phyloP scores from a whole-genome alignment of 1,140 invertebrate species.

The Ostrea edulis region DNA sequence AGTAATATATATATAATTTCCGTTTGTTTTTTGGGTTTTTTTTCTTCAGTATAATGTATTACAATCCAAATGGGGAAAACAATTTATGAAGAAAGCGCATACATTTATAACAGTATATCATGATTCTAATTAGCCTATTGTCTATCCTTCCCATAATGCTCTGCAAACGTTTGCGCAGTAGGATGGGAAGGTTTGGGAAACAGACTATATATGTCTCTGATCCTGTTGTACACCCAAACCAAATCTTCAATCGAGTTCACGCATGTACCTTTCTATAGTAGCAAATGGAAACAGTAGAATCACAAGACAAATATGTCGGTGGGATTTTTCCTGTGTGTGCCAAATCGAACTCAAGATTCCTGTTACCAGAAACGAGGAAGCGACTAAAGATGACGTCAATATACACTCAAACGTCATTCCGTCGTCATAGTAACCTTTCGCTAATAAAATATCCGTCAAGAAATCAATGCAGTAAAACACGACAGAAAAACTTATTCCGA shows the following conservation, averaged over 20 bases:
- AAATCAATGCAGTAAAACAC: constrained; percentile 58
- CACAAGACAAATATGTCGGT: constrained; percentile 54
- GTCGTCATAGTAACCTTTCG: constrained; percentile 61
- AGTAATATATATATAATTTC: too few relatives aligned
- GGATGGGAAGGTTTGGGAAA: too few relatives aligned
- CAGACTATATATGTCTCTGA: too few relatives aligned
- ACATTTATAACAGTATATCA: too few relatives aligned
- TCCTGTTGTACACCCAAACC: too few relatives aligned
- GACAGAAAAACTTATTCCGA: not conserved
- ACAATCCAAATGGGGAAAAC: too few relatives aligned
- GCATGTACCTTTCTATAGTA: constrained; percentile 50
- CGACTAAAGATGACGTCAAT: constrained; percentile 61
- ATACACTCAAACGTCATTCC: constrained; percentile 51
- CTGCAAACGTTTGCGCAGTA: too few relatives aligned
- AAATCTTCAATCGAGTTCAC: constrained; percentile 60
- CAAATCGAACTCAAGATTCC: constrained; percentile 64
- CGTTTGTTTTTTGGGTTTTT: too few relatives aligned
- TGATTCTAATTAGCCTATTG: too few relatives aligned
- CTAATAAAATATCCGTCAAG: constrained; percentile 64
- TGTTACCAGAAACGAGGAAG: constrained; percentile 63
- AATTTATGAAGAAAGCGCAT: too few relatives aligned
- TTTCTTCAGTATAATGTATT: too few relatives aligned
- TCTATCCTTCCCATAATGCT: too few relatives aligned
- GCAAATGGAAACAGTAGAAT: constrained; percentile 65
- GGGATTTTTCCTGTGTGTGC: constrained; percentile 62